phyloP scores from a whole-genome alignment of 2,888 invertebrate species.

The Xestobium rufovillosum region DNA sequence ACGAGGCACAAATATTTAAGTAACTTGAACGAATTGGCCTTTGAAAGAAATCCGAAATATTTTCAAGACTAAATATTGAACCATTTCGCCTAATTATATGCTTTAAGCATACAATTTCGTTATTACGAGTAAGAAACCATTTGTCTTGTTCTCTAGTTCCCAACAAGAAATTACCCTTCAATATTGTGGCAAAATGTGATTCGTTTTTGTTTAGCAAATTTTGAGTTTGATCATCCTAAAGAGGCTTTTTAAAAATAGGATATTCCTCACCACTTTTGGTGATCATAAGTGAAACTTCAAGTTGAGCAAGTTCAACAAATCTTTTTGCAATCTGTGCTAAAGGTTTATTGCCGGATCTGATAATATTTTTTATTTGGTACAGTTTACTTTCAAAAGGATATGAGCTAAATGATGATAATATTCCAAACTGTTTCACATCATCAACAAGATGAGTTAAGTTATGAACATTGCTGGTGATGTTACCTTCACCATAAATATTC shows the following conservation, averaged over 20 bases:
- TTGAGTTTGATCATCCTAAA: too few species aligned
- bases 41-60: conserved; percentile 10
- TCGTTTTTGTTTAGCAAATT: too few species aligned
- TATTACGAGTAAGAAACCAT: too few species aligned
- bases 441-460: conserved; percentile 30
- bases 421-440: conserved; percentile 31
- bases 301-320: too few species aligned
- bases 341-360: conserved; percentile 17
- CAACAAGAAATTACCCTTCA: too few species aligned
- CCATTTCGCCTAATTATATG: conserved; percentile 6
- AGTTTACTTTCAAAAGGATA: conserved; percentile 35
- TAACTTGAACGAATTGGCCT: conserved; percentile 10
- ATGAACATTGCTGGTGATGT: conserved; percentile 32
- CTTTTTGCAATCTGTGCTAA: conserved; percentile 17
- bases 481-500: conserved; percentile 28
- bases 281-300: neutral
- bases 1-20: too few species aligned
- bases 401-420: conserved; percentile 29
- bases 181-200: neutral
- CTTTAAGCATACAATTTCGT: too few species aligned
- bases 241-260: conserved; percentile 4
- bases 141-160: too few species aligned
- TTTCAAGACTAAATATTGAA: conserved; percentile 6
- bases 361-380: conserved; percentile 16
- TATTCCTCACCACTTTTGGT: neutral